Evolutionary conservation across 2,113 vertebrate species (phyloP).

Genomic region (Microtus montanus): DNA sequence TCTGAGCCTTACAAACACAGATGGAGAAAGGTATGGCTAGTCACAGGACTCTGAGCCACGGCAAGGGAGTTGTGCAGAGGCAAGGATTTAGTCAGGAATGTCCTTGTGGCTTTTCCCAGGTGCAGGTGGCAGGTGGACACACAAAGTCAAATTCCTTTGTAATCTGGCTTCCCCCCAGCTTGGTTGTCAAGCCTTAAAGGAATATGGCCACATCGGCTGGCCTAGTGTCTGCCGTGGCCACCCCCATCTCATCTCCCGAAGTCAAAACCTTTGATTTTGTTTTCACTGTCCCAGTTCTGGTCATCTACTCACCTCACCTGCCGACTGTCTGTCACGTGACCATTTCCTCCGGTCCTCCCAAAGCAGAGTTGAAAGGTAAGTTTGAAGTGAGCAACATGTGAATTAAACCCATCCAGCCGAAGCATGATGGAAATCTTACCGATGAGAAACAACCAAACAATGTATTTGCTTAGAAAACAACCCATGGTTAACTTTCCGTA

Average conservation of each 20-base stretch:
- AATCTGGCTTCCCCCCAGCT: background rate
- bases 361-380: background rate
- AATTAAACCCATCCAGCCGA: constrained; percentile 16
- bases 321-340: background rate
- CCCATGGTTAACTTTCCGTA: background rate
- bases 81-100: constrained; percentile 5
- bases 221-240: background rate
- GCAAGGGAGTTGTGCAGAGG: background rate
- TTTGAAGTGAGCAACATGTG: background rate
- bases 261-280: background rate
- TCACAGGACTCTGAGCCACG: background rate
- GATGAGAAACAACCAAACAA: background rate
- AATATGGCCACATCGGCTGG: background rate
- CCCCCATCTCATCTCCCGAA: background rate
- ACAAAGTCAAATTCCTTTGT: background rate
- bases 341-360: background rate
- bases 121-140: background rate
- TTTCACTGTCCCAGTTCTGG: accelerated
- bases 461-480: background rate
- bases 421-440: background rate
- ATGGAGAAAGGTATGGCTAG: background rate
- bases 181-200: background rate
- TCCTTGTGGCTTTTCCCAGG: background rate
- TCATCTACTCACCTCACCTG: background rate
- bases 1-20: background rate